phyloP scores from a whole-genome alignment of 2,888 invertebrate species.

The Gymnocheta viridis region DNA sequence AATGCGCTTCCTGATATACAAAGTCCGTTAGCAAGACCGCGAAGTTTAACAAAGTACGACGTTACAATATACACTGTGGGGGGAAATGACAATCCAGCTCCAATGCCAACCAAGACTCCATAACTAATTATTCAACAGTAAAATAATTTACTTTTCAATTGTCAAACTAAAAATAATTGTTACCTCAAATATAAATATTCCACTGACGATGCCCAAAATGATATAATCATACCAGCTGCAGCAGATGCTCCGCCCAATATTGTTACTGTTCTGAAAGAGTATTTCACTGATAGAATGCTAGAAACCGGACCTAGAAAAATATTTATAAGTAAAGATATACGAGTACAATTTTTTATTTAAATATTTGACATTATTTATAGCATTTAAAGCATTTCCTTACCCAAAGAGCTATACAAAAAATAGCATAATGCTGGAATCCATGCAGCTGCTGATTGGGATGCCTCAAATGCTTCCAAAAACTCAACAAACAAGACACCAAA shows the following conservation, averaged over 20 bases:
- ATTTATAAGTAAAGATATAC: neutral
- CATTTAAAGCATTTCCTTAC: constrained; percentile 80
- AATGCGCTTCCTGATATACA: constrained; percentile 94
- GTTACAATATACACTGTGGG: constrained; percentile 95
- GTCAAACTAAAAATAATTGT: constrained; percentile 73
- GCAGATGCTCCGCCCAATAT: constrained; percentile 91
- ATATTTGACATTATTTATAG: neutral
- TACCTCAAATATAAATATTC: constrained; percentile 90
- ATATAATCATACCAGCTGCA: constrained; percentile 91
- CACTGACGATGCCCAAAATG: constrained; percentile 91
- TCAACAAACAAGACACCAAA: constrained; percentile 93
- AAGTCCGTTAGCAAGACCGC: constrained; percentile 93
- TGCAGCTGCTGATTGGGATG: constrained; percentile 88
- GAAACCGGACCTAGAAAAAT: constrained; percentile 88
- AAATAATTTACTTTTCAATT: neutral
- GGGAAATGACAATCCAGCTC: constrained; percentile 93
- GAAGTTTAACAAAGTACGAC: constrained; percentile 89
- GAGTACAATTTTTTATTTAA: neutral
- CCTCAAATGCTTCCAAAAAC: constrained; percentile 90
- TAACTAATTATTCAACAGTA: constrained; percentile 83
- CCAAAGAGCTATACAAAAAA: constrained; percentile 93
- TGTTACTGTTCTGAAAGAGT: constrained; percentile 92
- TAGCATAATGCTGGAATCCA: constrained; percentile 95
- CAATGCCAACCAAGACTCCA: constrained; percentile 91
- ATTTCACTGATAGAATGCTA: constrained; percentile 91